Evolutionary conservation across 1,140 invertebrate genomes (phyloP), one percentile per base, ranked within the genome.

Genomic region (Drosophila guanche): DNA sequence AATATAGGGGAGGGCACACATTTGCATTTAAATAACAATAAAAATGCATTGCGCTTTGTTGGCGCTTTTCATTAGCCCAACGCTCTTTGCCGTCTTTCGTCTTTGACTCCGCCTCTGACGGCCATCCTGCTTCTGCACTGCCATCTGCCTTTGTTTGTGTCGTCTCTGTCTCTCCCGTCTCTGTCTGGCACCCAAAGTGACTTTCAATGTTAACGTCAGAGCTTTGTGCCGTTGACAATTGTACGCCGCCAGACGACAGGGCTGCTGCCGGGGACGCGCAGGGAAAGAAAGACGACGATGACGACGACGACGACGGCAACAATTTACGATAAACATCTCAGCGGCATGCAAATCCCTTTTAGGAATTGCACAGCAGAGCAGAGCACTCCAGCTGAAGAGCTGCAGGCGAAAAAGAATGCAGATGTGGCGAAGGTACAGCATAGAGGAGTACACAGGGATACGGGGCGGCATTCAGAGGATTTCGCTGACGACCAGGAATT

Each of bases 331-430:
- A 86, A 86, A 88, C 81, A 86, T 86, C 81, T 88, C 81, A 81
- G 81, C 78, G 83, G 81, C 83, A 86, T 86, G 83, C 81, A 88
- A 86, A 86, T 88, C 81, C 81, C 73, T 86, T 86, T 88, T 88
- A 88, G 68, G 70, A 77, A 77, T 67, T 59, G 79, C 79, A 66
- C 78, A 67, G 70, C 53, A 75, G 16, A 20, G 16, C 16, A 20
- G 79, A 59, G 72, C 71, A 69, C 81, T 84, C 59, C 66, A 72
- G 45, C 54, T 52, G 47, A 52, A 58, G 55, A 53, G 63, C 63
- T 33, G 47, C 45, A 27, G 62, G 25, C 25, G 29, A 20, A 33
- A 7, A n/a, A 10, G 47, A 23, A 23, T 47, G 10, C 10, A 12
- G 20, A 20, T 3, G 3, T 12, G 4, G 10, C 12, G 22, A 5